Evolutionary conservation across 1,140 invertebrate species (phyloP).

Genomic region (Helicoverpa armigera): DNA sequence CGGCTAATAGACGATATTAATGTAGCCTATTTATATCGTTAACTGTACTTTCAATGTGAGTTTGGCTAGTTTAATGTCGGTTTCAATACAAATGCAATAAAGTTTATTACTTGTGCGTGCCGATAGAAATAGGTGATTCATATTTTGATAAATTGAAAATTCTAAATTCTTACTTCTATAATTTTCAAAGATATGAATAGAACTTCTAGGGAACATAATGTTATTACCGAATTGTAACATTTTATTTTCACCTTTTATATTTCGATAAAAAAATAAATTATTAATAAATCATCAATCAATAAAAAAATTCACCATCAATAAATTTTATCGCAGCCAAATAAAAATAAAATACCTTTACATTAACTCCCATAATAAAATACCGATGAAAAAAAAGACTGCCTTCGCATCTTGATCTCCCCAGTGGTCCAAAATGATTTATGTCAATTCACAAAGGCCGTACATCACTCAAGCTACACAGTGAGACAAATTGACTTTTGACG

Average conservation of each 20-base stretch:
- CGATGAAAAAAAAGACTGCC: constrained; percentile 39
- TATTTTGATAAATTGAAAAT: too few relatives aligned
- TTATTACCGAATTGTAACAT: too few relatives aligned
- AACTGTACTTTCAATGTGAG: constrained; percentile 49
- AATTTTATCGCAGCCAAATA: constrained; percentile 8
- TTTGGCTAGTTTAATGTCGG: constrained; percentile 19
- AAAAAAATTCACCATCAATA: neutral
- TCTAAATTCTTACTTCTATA: too few relatives aligned
- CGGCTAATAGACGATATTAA: constrained; percentile 37
- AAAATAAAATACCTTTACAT: constrained; percentile 39
- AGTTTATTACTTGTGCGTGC: neutral
- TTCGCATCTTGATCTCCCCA: constrained; percentile 38
- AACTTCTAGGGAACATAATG: too few relatives aligned
- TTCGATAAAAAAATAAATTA: neutral
- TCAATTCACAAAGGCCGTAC: constrained; percentile 36
- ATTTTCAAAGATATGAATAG: too few relatives aligned
- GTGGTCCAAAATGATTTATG: constrained; percentile 46
- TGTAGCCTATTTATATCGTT: constrained; percentile 19
- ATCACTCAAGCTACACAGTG: constrained; percentile 36
- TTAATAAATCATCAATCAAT: neutral
- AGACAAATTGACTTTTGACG: constrained; percentile 52
- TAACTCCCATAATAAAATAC: constrained; percentile 1
- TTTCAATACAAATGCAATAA: constrained; percentile 10
- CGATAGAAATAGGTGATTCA: neutral
- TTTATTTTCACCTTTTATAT: too few relatives aligned